Percentiles rank a stretch among this genome's conserved stretches.
Conservation (phyloP, 2,797 vertebrate genomes). For the Tiaroga cobitis region DNA sequence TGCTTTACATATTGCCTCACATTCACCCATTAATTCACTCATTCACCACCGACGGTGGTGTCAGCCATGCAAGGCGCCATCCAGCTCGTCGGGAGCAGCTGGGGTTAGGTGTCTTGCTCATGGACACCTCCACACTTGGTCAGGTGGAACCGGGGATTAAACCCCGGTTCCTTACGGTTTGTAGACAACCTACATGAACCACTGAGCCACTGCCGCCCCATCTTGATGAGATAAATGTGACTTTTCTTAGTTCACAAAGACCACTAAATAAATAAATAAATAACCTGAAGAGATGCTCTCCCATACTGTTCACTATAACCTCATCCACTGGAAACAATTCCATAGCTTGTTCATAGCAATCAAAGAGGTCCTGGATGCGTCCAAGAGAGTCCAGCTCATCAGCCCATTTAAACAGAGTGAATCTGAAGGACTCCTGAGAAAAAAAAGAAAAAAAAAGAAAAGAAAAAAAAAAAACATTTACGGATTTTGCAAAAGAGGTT, state of each 20-base stretch:
- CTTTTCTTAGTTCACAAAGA: background rate
- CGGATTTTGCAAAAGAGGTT: background rate
- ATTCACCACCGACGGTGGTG: too few species aligned
- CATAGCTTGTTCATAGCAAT: constrained; percentile 94
- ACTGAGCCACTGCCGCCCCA: too few species aligned
- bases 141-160: too few species aligned
- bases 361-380: constrained; percentile 92
- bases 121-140: too few species aligned
- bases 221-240: background rate
- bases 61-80: too few species aligned
- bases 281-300: constrained; percentile 97
- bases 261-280: background rate
- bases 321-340: constrained; percentile 92
- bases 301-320: constrained; percentile 97
- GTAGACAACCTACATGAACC: too few species aligned
- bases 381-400: constrained; percentile 90
- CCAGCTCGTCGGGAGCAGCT: too few species aligned
- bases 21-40: too few species aligned
- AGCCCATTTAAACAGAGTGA: constrained; percentile 93
- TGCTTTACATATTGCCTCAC: too few species aligned
- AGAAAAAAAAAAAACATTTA: background rate
- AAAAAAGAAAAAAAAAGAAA: background rate
- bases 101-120: too few species aligned
- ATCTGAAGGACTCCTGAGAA: constrained; percentile 92
- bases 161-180: too few species aligned